Evolutionary conservation across 2,888 invertebrate genomes (phyloP).

Genomic region (Agelastica alni): DNA sequence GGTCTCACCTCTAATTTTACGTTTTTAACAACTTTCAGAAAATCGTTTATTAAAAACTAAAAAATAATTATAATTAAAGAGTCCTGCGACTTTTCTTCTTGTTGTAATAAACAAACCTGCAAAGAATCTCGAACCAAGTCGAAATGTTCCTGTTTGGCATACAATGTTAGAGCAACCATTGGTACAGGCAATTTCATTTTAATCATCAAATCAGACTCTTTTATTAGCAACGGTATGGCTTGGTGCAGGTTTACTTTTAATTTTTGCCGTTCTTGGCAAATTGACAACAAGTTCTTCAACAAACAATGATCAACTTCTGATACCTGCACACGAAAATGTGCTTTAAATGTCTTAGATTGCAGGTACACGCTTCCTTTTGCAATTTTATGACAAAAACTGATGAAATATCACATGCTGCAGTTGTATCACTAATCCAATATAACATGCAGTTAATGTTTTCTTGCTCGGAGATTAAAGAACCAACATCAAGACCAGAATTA

Average conservation of each 20-base stretch:
- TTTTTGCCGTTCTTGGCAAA: conserved; percentile 66
- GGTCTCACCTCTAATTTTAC: conserved; percentile 90
- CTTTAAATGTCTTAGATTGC: too few relatives aligned
- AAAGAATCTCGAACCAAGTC: conserved; percentile 75
- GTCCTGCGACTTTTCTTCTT: background rate
- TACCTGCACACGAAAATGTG: too few relatives aligned
- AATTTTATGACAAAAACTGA: too few relatives aligned
- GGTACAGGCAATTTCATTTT: conserved; percentile 83
- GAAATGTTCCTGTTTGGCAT: conserved; percentile 78
- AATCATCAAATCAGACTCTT: conserved; percentile 83
- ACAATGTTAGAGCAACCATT: conserved; percentile 77
- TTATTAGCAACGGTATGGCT: conserved; percentile 73
- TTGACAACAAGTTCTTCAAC: conserved; percentile 64
- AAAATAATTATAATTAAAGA: conserved; percentile 30
- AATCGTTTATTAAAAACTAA: conserved; percentile 78
- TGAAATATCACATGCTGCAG: too few relatives aligned
- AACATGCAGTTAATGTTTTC: too few relatives aligned
- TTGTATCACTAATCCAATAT: too few relatives aligned
- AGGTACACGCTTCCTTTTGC: too few relatives aligned
- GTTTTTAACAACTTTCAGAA: conserved; percentile 70
- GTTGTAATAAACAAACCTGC: conserved; percentile 59
- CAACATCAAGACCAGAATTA: too few relatives aligned
- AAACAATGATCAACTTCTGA: conserved; percentile 69
- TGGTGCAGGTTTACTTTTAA: conserved; percentile 78
- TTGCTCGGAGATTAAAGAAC: too few relatives aligned